phyloP scores from a whole-genome alignment of 2,888 invertebrate genomes.

The Campoplex nolae region DNA sequence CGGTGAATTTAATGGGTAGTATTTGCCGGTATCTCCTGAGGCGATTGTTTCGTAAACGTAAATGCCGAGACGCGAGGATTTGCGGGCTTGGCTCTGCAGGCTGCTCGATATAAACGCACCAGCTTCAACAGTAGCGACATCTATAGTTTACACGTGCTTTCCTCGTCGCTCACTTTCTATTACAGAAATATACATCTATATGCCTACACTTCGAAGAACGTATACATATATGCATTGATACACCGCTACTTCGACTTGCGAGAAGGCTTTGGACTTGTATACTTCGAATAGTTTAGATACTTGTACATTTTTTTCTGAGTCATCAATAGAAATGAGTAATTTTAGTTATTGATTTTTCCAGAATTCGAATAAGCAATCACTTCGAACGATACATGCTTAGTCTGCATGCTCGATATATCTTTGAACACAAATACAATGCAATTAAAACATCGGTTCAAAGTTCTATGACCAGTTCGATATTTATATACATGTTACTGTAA shows the following conservation, averaged over 20 bases:
- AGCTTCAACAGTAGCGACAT: conserved; percentile 59
- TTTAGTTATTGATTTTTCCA: not conserved
- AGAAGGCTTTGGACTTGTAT: too few relatives aligned
- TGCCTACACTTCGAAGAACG: not conserved
- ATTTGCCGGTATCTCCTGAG: conserved; percentile 37
- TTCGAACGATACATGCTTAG: not conserved
- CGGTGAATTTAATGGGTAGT: not conserved
- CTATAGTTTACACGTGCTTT: conserved; percentile 60
- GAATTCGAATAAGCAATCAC: not conserved
- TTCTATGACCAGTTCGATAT: not conserved
- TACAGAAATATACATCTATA: not conserved
- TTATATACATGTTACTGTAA: not conserved
- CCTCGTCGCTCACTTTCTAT: conserved; percentile 29
- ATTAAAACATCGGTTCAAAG: not conserved
- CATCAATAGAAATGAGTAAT: not conserved
- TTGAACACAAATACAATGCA: not conserved
- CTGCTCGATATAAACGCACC: conserved; percentile 51
- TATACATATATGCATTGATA: not conserved
- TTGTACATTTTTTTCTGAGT: not conserved
- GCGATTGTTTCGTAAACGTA: conserved; percentile 45
- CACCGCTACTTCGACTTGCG: not conserved
- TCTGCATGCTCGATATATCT: not conserved
- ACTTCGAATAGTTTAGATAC: too few relatives aligned
- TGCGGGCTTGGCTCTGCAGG: conserved; percentile 33
- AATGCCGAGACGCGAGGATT: conserved; percentile 46